Conservation (phyloP, 2,113 vertebrate genomes). For the Lepidothrix coronata region DNA sequence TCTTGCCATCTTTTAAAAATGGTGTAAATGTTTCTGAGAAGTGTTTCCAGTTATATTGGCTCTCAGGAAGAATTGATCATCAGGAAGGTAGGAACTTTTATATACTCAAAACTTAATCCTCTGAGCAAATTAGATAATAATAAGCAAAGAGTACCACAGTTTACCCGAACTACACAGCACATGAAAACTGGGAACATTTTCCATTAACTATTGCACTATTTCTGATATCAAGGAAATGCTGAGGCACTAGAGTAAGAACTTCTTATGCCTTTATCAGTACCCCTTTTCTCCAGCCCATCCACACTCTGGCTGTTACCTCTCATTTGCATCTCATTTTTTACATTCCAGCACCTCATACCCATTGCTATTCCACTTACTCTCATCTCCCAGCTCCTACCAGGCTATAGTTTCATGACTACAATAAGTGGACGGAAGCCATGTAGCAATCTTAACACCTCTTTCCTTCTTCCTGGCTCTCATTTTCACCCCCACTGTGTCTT, state of each 20-base stretch:
- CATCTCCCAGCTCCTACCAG: not conserved
- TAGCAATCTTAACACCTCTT: not conserved
- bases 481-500: not conserved
- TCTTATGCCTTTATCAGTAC: not conserved
- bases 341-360: not conserved
- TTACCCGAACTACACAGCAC: not conserved
- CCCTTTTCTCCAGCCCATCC: not conserved
- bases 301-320: not conserved
- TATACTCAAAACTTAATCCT: not conserved
- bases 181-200: not conserved
- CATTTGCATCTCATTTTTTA: not conserved
- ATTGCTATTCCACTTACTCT: not conserved
- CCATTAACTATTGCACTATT: not conserved
- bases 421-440: not conserved
- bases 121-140: not conserved
- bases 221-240: not conserved
- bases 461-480: not conserved
- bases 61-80: not conserved
- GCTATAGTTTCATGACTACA: not conserved
- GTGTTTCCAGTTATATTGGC: not conserved
- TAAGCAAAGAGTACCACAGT: not conserved
- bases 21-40: not conserved
- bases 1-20: not conserved
- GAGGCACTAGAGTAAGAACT: not conserved
- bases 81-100: not conserved